phyloP scores from a whole-genome alignment of 2,113 vertebrate species.

The Synodontis membranacea region DNA sequence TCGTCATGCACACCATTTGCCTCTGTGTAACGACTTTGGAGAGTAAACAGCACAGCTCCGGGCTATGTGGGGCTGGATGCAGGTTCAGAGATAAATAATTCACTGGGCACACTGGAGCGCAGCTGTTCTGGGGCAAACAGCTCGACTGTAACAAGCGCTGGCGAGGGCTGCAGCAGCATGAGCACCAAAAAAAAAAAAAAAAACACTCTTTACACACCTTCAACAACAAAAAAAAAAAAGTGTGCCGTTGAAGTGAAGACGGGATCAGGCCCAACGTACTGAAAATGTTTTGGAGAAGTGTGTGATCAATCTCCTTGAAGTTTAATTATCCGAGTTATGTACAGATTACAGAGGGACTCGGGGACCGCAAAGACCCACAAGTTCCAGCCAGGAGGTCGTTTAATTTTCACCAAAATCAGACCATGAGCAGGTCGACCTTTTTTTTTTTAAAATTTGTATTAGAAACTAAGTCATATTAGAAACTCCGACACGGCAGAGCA shows the following conservation, averaged over 20 bases:
- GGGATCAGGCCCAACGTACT: neutral
- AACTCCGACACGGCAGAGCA: neutral
- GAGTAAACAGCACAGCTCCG: constrained; percentile 8
- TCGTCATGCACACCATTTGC: neutral
- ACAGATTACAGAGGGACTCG: neutral
- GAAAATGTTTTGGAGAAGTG: neutral
- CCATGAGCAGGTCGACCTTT: neutral
- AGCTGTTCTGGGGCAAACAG: constrained; percentile 31
- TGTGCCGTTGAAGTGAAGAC: neutral
- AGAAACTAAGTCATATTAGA: neutral
- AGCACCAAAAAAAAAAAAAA: too few species aligned
- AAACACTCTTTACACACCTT: neutral
- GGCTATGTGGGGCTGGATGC: constrained; percentile 18
- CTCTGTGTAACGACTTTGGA: neutral
- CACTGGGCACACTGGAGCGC: constrained; percentile 31
- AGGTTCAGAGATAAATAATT: constrained; percentile 46
- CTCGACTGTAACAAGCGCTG: constrained; percentile 8
- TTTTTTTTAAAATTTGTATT: neutral
- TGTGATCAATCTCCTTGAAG: neutral
- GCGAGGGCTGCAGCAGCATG: neutral
- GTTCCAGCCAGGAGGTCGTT: neutral
- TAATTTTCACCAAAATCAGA: neutral
- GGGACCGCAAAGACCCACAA: neutral
- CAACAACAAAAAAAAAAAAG: neutral
- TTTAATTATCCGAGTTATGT: neutral